A percentile compares a stretch with the other conserved stretches of the same genome.
Evolutionary conservation across 2,888 invertebrate genomes (phyloP).

Genomic region (Tortricodes alternella): DNA sequence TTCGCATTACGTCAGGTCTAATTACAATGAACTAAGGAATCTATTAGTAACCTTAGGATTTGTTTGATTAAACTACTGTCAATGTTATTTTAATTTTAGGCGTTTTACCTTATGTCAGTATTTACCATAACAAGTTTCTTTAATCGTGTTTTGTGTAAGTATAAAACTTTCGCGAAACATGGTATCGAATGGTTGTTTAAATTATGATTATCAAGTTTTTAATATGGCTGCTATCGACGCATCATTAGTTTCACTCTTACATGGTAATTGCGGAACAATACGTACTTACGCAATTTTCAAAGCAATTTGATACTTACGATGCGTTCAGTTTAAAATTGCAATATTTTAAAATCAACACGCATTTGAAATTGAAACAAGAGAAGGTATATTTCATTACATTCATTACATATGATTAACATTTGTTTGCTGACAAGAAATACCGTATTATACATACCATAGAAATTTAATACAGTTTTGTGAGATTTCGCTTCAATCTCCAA

Average conservation of each 20-base stretch:
- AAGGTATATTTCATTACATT: too few relatives aligned
- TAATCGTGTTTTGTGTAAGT: too few relatives aligned
- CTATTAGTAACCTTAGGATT: neutral
- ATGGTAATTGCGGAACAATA: too few relatives aligned
- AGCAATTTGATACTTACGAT: neutral
- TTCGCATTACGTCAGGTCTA: slow-evolving; percentile 20
- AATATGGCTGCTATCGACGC: neutral
- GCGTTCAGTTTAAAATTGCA: neutral
- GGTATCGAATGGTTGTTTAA: neutral
- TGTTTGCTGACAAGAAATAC: too few relatives aligned
- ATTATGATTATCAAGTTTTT: neutral
- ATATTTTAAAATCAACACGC: neutral
- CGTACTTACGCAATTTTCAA: neutral
- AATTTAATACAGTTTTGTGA: neutral
- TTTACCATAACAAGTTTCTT: slow-evolving; percentile 1
- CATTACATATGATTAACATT: too few relatives aligned
- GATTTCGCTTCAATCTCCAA: neutral
- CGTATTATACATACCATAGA: too few relatives aligned
- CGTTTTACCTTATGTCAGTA: slow-evolving; percentile 4
- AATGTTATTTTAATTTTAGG: slow-evolving; percentile 15
- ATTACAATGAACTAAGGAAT: slow-evolving; percentile 4
- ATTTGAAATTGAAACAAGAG: too few relatives aligned
- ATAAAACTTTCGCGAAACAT: too few relatives aligned
- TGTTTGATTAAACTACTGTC: slow-evolving; percentile 12
- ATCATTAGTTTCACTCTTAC: neutral